Evolutionary conservation across 2,113 vertebrate species (phyloP).

Genomic region (Paradoxurus hermaphroditus): DNA sequence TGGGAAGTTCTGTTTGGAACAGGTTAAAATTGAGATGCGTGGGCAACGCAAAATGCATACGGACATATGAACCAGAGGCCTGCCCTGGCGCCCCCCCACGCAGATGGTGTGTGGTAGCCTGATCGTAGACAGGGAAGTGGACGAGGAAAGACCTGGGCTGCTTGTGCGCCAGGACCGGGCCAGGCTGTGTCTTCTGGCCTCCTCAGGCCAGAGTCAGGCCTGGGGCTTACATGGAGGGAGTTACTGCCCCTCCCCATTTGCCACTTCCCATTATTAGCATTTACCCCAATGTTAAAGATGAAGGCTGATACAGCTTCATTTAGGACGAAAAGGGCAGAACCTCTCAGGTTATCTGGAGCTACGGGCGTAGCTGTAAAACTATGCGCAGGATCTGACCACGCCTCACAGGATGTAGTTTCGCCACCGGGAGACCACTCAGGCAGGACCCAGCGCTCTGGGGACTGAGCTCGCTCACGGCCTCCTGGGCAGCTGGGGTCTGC

Average conservation of each 20-base stretch:
- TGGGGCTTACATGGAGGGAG: accelerated
- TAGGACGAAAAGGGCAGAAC: neutral
- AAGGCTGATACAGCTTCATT: neutral
- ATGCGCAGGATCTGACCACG: neutral
- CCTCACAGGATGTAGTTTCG: neutral
- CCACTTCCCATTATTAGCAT: neutral
- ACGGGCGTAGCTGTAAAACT: neutral
- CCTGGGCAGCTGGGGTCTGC: neutral
- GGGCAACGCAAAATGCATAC: neutral
- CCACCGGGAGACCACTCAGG: neutral
- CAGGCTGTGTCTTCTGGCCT: neutral
- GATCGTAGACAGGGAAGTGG: neutral
- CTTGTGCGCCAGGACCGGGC: neutral
- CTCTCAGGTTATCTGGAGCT: neutral
- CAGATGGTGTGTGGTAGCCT: neutral
- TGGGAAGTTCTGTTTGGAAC: neutral
- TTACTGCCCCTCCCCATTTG: neutral
- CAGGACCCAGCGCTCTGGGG: neutral
- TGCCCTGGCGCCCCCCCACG: neutral
- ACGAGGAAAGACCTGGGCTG: neutral
- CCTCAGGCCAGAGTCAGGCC: neutral
- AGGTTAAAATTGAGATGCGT: neutral
- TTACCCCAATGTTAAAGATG: neutral
- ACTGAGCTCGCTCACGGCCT: neutral
- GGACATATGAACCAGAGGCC: neutral